Evolutionary conservation across 2,888 invertebrate species (phyloP), one percentile per base, ranked within the genome.

Genomic region (Chironomus tentans): DNA sequence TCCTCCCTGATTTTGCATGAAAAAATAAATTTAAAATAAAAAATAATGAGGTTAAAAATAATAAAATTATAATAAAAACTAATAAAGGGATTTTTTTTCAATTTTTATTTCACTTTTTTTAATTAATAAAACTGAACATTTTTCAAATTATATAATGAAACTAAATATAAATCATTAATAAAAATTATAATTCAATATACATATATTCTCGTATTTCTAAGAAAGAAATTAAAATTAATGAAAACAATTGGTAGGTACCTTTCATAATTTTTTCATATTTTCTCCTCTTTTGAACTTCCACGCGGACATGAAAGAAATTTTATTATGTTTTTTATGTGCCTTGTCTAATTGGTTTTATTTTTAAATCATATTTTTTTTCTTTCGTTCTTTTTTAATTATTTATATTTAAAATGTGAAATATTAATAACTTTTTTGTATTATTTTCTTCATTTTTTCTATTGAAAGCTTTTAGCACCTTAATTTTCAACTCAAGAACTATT

Each of bases 401-500:
- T 38, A 38, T 38, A 38, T 38, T 38, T 38, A 38, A 38, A 38
- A 38, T 38, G 38, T 38, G 38, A 38, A 38, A 38, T 38, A 38
- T 38, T 38, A 38, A 38, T 38, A 38, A 38, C 38, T 38, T 38
- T 38, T 38, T 38, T 38, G 38, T 38, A 38, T 38, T 38, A 38
- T 38, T 65, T 65, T 18, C 65, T 65, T 65, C 65, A 24, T 65
- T 22, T 65, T 18, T 70, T 70, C 22, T 50, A 24, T 70, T 72
- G 72, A 72, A 38, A 61, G 65, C 61, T 72, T 50, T 61, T 72
- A 72, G 72, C 72, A 72, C 72, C 72, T 72, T 22, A 21, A 28
- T 65, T 72, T 72, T 72, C 72, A 72, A 72, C 72, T 72, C 72
- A 72, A 72, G 65, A 65, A 65, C 13, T 65, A 24, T 21, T 21